phyloP scores from a whole-genome alignment of 2,797 vertebrate genomes.

The Sebastes cheni region DNA sequence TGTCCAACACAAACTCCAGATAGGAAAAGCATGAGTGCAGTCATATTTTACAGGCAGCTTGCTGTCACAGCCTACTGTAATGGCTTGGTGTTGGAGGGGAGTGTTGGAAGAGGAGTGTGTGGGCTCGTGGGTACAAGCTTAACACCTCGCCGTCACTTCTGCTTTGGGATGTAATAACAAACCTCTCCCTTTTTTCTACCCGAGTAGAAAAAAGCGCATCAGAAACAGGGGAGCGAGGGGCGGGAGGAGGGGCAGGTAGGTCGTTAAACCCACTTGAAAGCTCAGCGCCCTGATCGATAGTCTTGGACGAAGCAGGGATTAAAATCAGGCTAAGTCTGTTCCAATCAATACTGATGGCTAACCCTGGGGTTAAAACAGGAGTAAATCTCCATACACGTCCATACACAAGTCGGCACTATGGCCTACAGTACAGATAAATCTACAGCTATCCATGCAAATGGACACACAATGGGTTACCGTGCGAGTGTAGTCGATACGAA shows the following conservation, averaged over 20 bases:
- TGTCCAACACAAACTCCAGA: constrained; percentile 64
- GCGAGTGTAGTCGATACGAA: constrained; percentile 57
- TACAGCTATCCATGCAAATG: constrained; percentile 72
- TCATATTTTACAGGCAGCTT: constrained; percentile 62
- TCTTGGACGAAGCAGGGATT: constrained; percentile 77
- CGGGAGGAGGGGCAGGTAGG: constrained; percentile 65
- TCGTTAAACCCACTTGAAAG: constrained; percentile 85
- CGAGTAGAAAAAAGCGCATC: constrained; percentile 26
- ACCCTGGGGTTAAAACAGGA: constrained; percentile 80
- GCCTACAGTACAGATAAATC: constrained; percentile 73
- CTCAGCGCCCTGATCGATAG: constrained; percentile 78
- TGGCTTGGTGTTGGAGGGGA: constrained; percentile 28
- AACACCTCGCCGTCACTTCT: constrained; percentile 53
- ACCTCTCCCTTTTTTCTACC: constrained; percentile 49
- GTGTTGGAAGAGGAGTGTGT: constrained; percentile 1
- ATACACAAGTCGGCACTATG: constrained; percentile 69
- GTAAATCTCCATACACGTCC: constrained; percentile 82
- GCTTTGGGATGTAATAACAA: constrained; percentile 57
- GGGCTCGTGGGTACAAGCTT: constrained; percentile 5
- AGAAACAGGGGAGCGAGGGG: constrained; percentile 23
- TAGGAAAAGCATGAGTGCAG: constrained; percentile 58
- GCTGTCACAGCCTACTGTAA: constrained; percentile 50
- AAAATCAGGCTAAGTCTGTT: constrained; percentile 82
- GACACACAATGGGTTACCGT: constrained; percentile 66
- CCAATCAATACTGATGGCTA: constrained; percentile 84